Evolutionary conservation across 2,797 vertebrate species (phyloP).

Genomic region (Tolypeutes matacus): DNA sequence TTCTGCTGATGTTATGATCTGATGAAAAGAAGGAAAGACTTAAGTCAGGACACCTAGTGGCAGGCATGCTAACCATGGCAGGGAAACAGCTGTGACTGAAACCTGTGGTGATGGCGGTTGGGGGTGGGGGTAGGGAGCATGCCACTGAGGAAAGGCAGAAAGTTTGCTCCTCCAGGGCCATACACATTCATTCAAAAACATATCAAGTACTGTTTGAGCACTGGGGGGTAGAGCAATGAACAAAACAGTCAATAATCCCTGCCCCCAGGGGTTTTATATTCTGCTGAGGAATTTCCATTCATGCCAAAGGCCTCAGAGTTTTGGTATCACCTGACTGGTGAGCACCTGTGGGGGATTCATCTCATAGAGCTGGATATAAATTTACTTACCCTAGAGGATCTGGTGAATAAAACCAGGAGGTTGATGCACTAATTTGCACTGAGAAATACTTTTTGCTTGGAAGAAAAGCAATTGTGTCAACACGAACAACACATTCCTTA

Average conservation of each 20-base stretch:
- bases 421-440: background rate
- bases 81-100: background rate
- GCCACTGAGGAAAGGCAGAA: background rate
- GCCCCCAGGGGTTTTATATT: background rate
- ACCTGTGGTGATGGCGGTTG: no score
- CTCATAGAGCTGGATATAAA: background rate
- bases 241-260: background rate
- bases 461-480: background rate
- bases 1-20: background rate
- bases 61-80: background rate
- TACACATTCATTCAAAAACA: background rate
- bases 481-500: background rate
- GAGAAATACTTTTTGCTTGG: background rate
- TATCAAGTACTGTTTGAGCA: no score
- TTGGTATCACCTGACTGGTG: background rate
- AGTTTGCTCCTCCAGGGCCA: background rate
- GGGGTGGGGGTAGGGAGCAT: background rate
- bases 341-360: background rate
- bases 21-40: constrained; percentile 35
- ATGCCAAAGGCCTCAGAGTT: background rate
- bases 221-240: background rate
- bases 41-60: background rate
- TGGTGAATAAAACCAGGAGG: background rate
- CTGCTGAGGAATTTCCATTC: background rate
- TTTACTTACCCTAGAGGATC: background rate